phyloP scores from a whole-genome alignment of 64 coral and sea anemone species.

The Catalaphyllia jardinei region DNA sequence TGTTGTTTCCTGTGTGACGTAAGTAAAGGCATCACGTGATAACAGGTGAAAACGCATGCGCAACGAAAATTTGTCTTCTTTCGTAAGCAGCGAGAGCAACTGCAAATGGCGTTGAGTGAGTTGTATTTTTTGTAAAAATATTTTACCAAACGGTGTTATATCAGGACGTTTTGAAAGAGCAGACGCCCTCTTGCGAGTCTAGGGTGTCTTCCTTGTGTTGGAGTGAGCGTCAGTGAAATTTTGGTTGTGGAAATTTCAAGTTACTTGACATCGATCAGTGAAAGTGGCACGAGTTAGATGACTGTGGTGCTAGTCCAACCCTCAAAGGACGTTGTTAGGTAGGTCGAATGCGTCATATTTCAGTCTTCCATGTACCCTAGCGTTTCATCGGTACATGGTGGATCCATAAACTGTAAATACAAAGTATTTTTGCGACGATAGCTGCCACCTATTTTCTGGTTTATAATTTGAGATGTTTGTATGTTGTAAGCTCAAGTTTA shows the following conservation, averaged over 20 bases:
- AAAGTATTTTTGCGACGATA: neutral
- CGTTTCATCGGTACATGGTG: neutral
- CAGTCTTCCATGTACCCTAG: neutral
- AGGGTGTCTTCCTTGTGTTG: neutral
- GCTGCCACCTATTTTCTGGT: constrained; percentile 1
- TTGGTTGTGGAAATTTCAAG: constrained; percentile 39
- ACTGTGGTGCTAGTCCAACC: constrained; percentile 41
- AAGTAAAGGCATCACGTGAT: constrained; percentile 63
- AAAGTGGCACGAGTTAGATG: constrained; percentile 50
- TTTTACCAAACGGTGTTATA: neutral
- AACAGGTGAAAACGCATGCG: constrained; percentile 56
- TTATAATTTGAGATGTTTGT: constrained; percentile 8
- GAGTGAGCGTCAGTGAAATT: constrained; percentile 6
- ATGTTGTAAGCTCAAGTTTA: neutral
- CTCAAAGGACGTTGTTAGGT: constrained; percentile 46
- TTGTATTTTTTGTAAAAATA: constrained; percentile 41
- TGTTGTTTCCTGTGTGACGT: constrained; percentile 69
- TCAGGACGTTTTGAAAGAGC: constrained; percentile 20
- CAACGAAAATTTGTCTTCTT: neutral
- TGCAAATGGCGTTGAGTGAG: constrained; percentile 42
- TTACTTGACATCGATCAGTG: neutral
- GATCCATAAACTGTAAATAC: neutral
- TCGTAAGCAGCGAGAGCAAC: constrained; percentile 40
- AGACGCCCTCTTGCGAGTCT: constrained; percentile 16
- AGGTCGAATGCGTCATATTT: constrained; percentile 10